A percentile compares a stretch with the other conserved stretches of the same genome.
Conservation (phyloP, 2,888 invertebrate genomes). For the Rhagium mordax region DNA sequence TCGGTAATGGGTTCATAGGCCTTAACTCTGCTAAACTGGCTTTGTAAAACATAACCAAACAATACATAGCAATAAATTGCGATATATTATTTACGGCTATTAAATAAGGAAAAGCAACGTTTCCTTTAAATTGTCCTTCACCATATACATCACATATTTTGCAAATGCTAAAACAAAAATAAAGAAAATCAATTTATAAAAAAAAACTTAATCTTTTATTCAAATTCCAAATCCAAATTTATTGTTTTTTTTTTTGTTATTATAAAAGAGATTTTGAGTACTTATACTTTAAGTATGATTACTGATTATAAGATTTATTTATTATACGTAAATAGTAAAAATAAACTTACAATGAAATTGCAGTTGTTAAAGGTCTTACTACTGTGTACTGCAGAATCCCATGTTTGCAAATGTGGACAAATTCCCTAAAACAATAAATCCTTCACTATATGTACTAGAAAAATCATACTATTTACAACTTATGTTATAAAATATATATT, state of each 20-base stretch:
- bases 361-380: conserved; percentile 90
- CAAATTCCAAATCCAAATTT: no score
- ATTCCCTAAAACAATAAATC: conserved; percentile 76
- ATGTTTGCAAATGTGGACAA: conserved; percentile 96
- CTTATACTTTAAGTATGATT: no score
- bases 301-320: no score
- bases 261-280: no score
- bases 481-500: no score
- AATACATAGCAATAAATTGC: conserved; percentile 97
- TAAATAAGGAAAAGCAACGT: conserved; percentile 92
- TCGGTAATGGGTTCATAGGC: conserved; percentile 95
- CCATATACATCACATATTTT: conserved; percentile 89
- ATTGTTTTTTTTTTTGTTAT: no score
- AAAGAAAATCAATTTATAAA: conserved; percentile 24
- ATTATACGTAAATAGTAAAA: conserved; percentile 17
- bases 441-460: no score
- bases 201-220: background rate
- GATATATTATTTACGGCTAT: conserved; percentile 91
- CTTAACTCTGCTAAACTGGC: conserved; percentile 89
- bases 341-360: conserved; percentile 86
- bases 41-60: conserved; percentile 92
- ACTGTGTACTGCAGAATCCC: conserved; percentile 97
- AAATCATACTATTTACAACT: no score
- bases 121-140: conserved; percentile 90
- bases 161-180: conserved; percentile 81